Evolutionary conservation across 2,113 vertebrate genomes (phyloP).

Genomic region (Oxygymnocypris stewartii): DNA sequence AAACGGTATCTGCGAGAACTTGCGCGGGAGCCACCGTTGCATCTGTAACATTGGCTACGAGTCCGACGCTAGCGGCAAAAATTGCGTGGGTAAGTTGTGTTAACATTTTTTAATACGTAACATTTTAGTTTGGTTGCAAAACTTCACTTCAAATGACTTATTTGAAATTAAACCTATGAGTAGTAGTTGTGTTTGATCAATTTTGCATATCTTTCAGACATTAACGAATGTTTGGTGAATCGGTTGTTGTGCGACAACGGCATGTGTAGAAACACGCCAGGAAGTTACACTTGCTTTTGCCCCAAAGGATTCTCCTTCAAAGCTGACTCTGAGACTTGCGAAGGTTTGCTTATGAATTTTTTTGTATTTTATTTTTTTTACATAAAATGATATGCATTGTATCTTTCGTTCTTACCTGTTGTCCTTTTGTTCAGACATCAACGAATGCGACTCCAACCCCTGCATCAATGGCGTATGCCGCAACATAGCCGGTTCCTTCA

Average conservation of each 20-base stretch:
- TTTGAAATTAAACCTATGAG: too few relatives aligned
- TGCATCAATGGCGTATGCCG: constrained; percentile 88
- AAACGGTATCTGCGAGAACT: constrained; percentile 96
- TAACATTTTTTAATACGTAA: too few relatives aligned
- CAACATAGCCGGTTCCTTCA: constrained; percentile 87
- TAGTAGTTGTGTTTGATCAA: background rate
- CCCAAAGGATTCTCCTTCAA: constrained; percentile 94
- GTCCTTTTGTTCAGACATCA: constrained; percentile 81
- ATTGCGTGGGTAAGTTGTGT: constrained; percentile 91
- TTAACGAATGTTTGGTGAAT: constrained; percentile 93
- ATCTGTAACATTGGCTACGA: constrained; percentile 97
- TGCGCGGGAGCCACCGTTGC: constrained; percentile 95
- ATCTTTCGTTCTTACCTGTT: constrained; percentile 31
- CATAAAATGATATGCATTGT: constrained; percentile 34
- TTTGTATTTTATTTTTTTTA: background rate
- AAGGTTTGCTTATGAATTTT: constrained; percentile 76
- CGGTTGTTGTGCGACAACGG: constrained; percentile 94
- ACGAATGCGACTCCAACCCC: constrained; percentile 87
- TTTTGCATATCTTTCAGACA: constrained; percentile 76
- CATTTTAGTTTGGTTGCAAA: background rate
- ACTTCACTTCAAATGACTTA: background rate
- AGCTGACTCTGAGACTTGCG: constrained; percentile 92
- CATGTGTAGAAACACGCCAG: constrained; percentile 92
- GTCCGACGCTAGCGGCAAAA: constrained; percentile 92
- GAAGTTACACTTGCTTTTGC: constrained; percentile 94